phyloP scores from a whole-genome alignment of 2,797 vertebrate genomes.

The Hemibagrus guttatus region DNA sequence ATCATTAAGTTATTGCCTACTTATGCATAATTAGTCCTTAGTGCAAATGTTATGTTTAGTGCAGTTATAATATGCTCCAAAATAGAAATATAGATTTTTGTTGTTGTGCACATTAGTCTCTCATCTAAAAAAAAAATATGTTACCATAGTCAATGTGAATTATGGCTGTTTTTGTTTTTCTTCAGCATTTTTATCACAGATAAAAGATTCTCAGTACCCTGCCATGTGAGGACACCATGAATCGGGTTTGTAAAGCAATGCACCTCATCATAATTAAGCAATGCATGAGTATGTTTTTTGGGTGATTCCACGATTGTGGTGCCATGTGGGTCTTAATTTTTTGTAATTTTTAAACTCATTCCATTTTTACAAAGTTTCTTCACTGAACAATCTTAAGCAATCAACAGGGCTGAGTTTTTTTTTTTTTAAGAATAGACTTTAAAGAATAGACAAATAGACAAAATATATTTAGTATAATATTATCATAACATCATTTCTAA shows the following conservation, averaged over 20 bases:
- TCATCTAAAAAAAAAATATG: background rate
- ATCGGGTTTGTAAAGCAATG: background rate
- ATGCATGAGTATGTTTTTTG: background rate
- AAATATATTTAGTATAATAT: background rate
- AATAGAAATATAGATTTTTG: slow-evolving; percentile 8
- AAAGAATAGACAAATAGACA: no score
- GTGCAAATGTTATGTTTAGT: slow-evolving; percentile 12
- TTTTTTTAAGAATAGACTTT: slow-evolving; percentile 5
- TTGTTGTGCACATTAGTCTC: background rate
- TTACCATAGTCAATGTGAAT: background rate
- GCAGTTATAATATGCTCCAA: slow-evolving; percentile 1
- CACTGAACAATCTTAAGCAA: background rate
- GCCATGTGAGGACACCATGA: slow-evolving; percentile 1
- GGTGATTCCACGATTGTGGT: background rate
- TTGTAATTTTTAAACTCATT: background rate
- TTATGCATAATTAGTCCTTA: slow-evolving; percentile 25
- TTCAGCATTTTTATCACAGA: slow-evolving; percentile 34
- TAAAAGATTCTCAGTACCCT: slow-evolving; percentile 16
- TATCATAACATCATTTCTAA: background rate
- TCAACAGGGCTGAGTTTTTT: no score
- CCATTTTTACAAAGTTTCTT: background rate
- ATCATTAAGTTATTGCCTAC: background rate
- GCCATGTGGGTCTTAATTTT: background rate
- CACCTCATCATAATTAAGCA: background rate
- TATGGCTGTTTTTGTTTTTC: no score